phyloP scores from a whole-genome alignment of 2,797 vertebrate genomes.

The Aeoliscus strigatus region DNA sequence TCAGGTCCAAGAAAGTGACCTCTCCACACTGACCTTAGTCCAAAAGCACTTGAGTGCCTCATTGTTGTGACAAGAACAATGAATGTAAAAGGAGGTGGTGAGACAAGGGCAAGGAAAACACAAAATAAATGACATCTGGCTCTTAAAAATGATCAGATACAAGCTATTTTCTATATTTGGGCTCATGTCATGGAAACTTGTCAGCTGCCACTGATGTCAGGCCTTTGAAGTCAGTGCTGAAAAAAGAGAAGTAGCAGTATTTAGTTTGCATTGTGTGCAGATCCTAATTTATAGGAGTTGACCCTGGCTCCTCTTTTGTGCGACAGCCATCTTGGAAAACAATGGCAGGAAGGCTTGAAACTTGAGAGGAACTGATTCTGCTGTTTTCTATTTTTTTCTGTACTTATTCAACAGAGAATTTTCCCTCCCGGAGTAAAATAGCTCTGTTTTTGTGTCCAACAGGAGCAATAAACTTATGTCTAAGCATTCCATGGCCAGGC shows the following conservation, averaged over 20 bases:
- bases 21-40: slow-evolving; percentile 59
- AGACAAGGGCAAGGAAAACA: slow-evolving; percentile 53
- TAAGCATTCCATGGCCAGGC: slow-evolving; percentile 78
- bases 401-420: slow-evolving; percentile 74
- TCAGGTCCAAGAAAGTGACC: slow-evolving; percentile 47
- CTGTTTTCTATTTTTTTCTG: slow-evolving; percentile 81
- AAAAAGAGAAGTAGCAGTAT: slow-evolving; percentile 80
- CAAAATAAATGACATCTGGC: slow-evolving; percentile 53
- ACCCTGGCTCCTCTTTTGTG: slow-evolving; percentile 90
- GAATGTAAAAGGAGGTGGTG: slow-evolving; percentile 60
- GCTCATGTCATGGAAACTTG: slow-evolving; percentile 60
- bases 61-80: slow-evolving; percentile 71
- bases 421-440: slow-evolving; percentile 82
- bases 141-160: slow-evolving; percentile 45
- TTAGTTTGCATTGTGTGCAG: slow-evolving; percentile 85
- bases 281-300: slow-evolving; percentile 89
- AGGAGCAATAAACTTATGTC: slow-evolving; percentile 76
- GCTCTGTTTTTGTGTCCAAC: slow-evolving; percentile 80
- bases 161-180: slow-evolving; percentile 46
- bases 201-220: slow-evolving; percentile 55
- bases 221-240: slow-evolving; percentile 83
- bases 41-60: slow-evolving; percentile 51
- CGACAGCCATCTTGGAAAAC: slow-evolving; percentile 80
- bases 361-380: slow-evolving; percentile 82
- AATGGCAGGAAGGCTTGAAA: slow-evolving; percentile 81